Percentiles rank a stretch among this genome's conserved stretches.
These are phyloP conservation scores for Philhelius pedissequus DNA, from an alignment of 2,888 invertebrate species.

Conservation along the genomic window DNA sequence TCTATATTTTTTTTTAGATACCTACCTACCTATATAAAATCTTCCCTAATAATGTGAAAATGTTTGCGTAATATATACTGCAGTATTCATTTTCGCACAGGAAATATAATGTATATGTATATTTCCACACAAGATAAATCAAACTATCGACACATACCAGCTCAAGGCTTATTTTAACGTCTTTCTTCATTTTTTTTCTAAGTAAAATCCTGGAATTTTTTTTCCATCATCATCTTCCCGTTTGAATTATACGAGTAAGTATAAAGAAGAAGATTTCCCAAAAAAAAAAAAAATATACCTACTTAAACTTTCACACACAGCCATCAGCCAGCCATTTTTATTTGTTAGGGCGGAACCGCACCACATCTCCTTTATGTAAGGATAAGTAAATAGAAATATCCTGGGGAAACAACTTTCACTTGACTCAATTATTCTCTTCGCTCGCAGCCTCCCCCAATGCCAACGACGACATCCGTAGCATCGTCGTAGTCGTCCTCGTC, in stretches of 20 bases:
- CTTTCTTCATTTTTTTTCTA: slow-evolving; percentile 8
- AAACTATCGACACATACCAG: slow-evolving; percentile 56
- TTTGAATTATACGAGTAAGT: background rate
- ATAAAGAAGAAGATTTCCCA: slow-evolving; percentile 16
- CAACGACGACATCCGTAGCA: too few relatives aligned
- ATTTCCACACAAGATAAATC: slow-evolving; percentile 50
- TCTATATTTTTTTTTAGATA: slow-evolving; percentile 26
- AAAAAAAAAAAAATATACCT: background rate
- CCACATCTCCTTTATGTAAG: slow-evolving; percentile 29
- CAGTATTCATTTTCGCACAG: slow-evolving; percentile 16
- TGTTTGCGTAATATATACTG: slow-evolving; percentile 48
- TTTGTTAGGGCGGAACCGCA: slow-evolving; percentile 53
- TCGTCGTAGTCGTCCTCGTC: background rate
- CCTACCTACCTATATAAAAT: too few relatives aligned
- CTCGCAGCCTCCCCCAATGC: background rate
- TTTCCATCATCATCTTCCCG: background rate
- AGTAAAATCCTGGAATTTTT: slow-evolving; percentile 24
- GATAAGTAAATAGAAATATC: slow-evolving; percentile 40
- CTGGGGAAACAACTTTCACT: slow-evolving; percentile 61
- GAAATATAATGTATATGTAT: too few relatives aligned
- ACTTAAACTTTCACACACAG: slow-evolving; percentile 49
- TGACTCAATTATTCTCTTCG: slow-evolving; percentile 24
- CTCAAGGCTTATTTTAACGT: slow-evolving; percentile 6
- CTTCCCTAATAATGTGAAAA: slow-evolving; percentile 60
- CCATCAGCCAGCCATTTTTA: slow-evolving; percentile 42